Conservation (phyloP, 2,113 vertebrate species). For the Alectura lathami region DNA sequence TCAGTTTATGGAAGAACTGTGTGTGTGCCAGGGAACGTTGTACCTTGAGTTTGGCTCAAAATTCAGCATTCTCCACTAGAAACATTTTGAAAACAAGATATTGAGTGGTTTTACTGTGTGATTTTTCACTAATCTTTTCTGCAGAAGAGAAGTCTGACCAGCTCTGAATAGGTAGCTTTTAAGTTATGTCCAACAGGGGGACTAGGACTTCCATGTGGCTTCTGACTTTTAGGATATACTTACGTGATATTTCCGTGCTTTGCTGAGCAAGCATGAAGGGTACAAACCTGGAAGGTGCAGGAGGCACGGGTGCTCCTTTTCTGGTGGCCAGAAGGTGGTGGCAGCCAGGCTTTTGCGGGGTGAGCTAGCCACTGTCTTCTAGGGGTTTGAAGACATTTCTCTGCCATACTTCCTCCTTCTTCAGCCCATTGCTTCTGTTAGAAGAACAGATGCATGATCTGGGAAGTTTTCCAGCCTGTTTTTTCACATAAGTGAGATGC, state of each 20-base stretch:
- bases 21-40: background rate
- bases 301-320: background rate
- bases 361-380: background rate
- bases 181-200: background rate
- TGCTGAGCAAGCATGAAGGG: background rate
- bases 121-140: background rate
- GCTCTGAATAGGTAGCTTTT: background rate
- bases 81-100: background rate
- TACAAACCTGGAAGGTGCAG: background rate
- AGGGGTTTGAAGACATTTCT: background rate
- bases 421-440: background rate
- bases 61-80: background rate
- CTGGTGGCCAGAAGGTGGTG: rapidly evolving
- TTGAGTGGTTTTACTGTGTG: background rate
- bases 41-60: background rate
- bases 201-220: background rate
- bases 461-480: background rate
- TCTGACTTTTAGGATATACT: background rate
- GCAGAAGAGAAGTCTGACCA: background rate
- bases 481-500: background rate
- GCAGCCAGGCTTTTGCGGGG: background rate
- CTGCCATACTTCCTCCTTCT: background rate
- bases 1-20: background rate
- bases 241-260: background rate
- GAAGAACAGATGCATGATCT: background rate